Evolutionary conservation across 2,797 vertebrate species (phyloP), one percentile per base, ranked within the genome.

Genomic region (Spheniscus humboldti): DNA sequence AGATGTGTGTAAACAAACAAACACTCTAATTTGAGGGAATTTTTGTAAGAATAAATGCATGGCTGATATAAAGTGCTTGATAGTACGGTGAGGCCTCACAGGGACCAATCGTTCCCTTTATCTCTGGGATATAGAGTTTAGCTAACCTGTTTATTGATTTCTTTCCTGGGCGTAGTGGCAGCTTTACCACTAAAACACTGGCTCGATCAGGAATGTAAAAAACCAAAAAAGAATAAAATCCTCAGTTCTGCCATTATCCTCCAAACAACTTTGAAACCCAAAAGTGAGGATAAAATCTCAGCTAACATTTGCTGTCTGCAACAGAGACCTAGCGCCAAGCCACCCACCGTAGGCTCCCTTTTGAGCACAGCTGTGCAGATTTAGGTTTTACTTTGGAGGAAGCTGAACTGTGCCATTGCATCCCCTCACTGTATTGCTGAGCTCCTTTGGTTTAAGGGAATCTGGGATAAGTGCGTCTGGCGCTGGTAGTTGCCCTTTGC

Each of bases 1-100:
- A 91, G 43, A 47, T 37, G 13, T 1, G 2, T 43, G 22, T 75
- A 31, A 74, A 52, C 37, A 31, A 74, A 52, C 37, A 67, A 87
- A 39, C 25, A n/a, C 9, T 4, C 23, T 37, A 13, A 28, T 82
- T 23, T 82, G 41, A 47, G 20, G 43, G 39, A 24, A 23, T 59
- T 76, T 88, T 43, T 79, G 8, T n/a, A 50, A 76, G 63, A 94
- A 76, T 28, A 48, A 59, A 48, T 69, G 19, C 27, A 41, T 37
- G n/a, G 33, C 41, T 39, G 45, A 45, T 79, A 45, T 6, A 28
- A 85, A 66, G 13, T 50, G 23, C 63, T 41, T 0, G 0, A 35
- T 10, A 18, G 10, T 8, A 50, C 1, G 2, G n/a, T 30, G 55
- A 64, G 7, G 4, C 50, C 24, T 47, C 63, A 13, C 2, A 4